Base-by-base conservation (phyloP, 2,888 invertebrate species). In the Agriopis aurantiaria region DNA sequence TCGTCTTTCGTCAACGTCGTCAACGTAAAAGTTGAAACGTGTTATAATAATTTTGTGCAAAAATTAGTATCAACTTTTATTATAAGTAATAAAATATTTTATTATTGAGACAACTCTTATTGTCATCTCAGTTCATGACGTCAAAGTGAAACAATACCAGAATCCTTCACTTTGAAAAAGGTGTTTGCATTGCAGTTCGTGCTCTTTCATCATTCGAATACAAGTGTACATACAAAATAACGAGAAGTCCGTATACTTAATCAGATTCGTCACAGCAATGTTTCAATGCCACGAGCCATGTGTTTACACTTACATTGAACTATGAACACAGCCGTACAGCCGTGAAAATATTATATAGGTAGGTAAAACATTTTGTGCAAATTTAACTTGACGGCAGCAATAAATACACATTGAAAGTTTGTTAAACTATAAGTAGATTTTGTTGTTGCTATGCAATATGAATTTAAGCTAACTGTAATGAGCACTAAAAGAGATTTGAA, bases 231-330 rank as follows among this genome's bases (percentile, higher is more conserved):
- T 43, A 61, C 17, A 17, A 61, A 41, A 57, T 43, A 59, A 41
- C 65, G 69, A 72, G 71, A 66, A 71, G 78, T 78, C 46, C 10
- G 79, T 81, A 73, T 73, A 78, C 74, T 83, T 88, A 84, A 87
- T 85, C 81, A 78, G 78, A 88, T 88, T 84, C 81, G 85, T 85
- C 85, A 87, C 82, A 82, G 80, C 65, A 60, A 58, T 73, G 69
- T 72, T 78, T 84, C 88, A 88, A 87, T 88, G 86, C 81, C 85
- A 82, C 76, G 74, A 78, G 75, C 80, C 83, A 84, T 82, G 85
- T 85, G 82, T 76, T 73, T 23, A 43, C 17, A 82, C 76, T 73
- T 46, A 41, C 33, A 72, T 62, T 58, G 58, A 64, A 17, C 61
- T 52, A 51, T 17, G 51, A 14, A 14, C 33, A 55, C 17, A 23